Evolutionary conservation across 2,797 vertebrate species (phyloP).

Genomic region (Notoglanidium macrostoma): DNA sequence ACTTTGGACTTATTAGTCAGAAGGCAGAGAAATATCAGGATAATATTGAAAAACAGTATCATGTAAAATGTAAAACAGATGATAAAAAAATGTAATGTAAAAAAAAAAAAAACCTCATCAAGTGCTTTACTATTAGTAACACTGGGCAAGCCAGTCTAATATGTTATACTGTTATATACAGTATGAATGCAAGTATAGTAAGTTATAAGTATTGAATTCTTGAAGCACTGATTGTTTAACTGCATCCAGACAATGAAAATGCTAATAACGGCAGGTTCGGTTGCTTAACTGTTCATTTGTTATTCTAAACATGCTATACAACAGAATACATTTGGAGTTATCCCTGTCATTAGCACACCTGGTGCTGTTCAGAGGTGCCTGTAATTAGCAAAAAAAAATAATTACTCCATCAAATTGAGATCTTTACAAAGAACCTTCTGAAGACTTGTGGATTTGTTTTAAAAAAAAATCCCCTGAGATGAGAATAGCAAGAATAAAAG

Average conservation of each 20-base stretch:
- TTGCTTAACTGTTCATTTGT: conserved; percentile 8
- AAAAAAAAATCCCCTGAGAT: conserved; percentile 8
- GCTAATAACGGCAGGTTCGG: not conserved
- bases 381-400: conserved; percentile 40
- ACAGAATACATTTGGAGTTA: conserved; percentile 14
- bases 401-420: conserved; percentile 24
- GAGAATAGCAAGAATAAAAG: conserved; percentile 4
- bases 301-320: conserved; percentile 30
- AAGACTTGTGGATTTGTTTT: conserved; percentile 12
- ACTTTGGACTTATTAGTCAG: not conserved
- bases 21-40: not conserved
- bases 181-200: not conserved
- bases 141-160: not conserved
- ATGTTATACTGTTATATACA: not conserved
- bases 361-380: conserved; percentile 33
- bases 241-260: not conserved
- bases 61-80: not conserved
- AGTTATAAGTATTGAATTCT: not conserved
- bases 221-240: not conserved
- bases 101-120: not conserved
- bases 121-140: not conserved
- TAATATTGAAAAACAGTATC: not conserved
- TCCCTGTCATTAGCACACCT: conserved; percentile 51
- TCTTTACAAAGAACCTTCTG: conserved; percentile 29
- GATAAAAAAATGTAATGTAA: not conserved